A percentile compares a stretch with the other conserved stretches of the same genome.
Conservation (phyloP, 2,113 vertebrate genomes). For the Albula glossodonta region DNA sequence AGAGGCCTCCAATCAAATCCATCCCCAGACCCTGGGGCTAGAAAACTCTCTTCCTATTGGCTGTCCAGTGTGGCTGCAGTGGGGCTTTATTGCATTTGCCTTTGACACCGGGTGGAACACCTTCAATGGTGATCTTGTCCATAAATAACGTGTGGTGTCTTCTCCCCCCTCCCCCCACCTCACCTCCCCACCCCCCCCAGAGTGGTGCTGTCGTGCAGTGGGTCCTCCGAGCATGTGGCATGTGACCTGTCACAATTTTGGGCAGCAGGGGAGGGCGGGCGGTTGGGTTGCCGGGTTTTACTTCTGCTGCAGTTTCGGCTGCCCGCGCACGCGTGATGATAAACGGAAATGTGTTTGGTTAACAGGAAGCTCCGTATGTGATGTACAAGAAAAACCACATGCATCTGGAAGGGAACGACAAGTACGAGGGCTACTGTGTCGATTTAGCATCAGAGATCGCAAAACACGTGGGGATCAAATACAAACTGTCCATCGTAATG, state of each 20-base stretch:
- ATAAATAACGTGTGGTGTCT: not conserved
- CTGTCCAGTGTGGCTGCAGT: conserved; percentile 9
- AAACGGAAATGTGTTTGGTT: conserved; percentile 77
- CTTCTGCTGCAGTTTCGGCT: not conserved
- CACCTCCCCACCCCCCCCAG: not conserved
- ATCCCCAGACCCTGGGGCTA: not conserved
- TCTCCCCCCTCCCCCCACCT: not conserved
- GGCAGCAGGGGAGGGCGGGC: not conserved
- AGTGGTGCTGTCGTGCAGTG: conserved; percentile 16
- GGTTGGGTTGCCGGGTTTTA: too few species aligned
- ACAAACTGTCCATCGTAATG: conserved; percentile 98
- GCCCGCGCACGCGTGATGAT: conserved; percentile 61
- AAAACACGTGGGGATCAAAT: conserved; percentile 99
- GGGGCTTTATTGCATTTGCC: conserved; percentile 22
- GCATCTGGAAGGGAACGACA: conserved; percentile 98
- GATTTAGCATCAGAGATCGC: conserved; percentile 99
- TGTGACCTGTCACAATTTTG: not conserved
- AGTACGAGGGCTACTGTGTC: conserved; percentile 99
- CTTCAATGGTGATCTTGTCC: not conserved
- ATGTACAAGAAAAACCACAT: conserved; percentile 99
- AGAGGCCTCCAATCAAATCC: not conserved
- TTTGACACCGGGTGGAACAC: conserved; percentile 10
- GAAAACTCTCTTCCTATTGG: not conserved
- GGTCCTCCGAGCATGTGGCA: conserved; percentile 26
- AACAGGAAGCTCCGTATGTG: conserved; percentile 99